Evolutionary conservation across 35 echinoderm and acorn worm genomes (phyloP).

Genomic region (Holothuria glaberrima): DNA sequence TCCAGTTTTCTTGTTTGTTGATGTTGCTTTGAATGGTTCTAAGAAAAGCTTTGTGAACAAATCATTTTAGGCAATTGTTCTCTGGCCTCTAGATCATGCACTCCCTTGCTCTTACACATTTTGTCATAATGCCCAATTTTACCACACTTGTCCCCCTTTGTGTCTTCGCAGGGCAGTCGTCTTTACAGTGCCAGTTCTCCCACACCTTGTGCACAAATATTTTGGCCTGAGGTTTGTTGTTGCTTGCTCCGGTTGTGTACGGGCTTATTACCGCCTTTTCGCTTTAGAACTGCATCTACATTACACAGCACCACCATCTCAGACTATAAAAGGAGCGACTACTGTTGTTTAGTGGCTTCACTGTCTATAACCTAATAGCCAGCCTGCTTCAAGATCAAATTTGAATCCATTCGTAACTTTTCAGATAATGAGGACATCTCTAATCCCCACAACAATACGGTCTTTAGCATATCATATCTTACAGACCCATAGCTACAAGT

Average conservation of each 20-base stretch:
- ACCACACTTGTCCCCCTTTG: not conserved
- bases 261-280: too few relatives aligned
- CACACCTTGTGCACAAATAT: conserved; percentile 15
- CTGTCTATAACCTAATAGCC: conserved; percentile 30
- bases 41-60: too few relatives aligned
- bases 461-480: conserved; percentile 56
- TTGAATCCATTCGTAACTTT: conserved; percentile 57
- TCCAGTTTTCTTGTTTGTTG: too few relatives aligned
- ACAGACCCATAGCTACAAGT: conserved; percentile 56
- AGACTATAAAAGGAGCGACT: not conserved
- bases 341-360: conserved; percentile 55
- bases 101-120: not conserved
- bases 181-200: not conserved
- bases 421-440: conserved; percentile 49
- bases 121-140: not conserved
- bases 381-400: conserved; percentile 49
- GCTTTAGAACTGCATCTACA: conserved; percentile 21
- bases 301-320: conserved; percentile 2
- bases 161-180: conserved; percentile 14
- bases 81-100: too few relatives aligned
- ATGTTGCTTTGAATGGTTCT: too few relatives aligned
- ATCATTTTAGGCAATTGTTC: too few relatives aligned
- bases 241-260: not conserved
- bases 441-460: conserved; percentile 55
- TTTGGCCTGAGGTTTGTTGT: too few relatives aligned